A percentile compares a stretch with the other conserved stretches of the same genome.
These are phyloP conservation scores for Amphipyra tragopoginis DNA, from an alignment of 2,888 invertebrate genomes.

Conservation along the genomic window DNA sequence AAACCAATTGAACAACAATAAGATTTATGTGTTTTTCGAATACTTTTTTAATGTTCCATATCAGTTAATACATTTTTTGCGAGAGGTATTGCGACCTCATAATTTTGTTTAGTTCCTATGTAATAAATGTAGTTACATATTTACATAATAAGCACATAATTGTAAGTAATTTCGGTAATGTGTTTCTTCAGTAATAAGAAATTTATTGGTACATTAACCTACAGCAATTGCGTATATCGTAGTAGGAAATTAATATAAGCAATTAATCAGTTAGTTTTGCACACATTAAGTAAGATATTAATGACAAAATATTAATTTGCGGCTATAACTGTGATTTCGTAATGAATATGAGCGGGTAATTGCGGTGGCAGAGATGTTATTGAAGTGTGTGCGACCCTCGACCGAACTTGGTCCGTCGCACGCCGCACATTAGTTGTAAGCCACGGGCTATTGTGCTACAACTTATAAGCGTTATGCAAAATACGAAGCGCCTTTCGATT, in stretches of 20 bases:
- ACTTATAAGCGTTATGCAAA: conserved; percentile 86
- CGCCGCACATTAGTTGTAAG: conserved; percentile 72
- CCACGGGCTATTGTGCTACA: conserved; percentile 79
- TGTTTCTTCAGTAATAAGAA: conserved; percentile 22
- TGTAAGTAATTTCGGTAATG: conserved; percentile 21
- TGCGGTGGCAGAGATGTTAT: conserved; percentile 6
- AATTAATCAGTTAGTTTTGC: conserved; percentile 42
- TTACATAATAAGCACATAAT: conserved; percentile 45
- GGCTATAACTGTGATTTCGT: conserved; percentile 21
- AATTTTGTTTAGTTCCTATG: conserved; percentile 35
- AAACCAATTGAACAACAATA: conserved; percentile 84
- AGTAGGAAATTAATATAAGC: conserved; percentile 41
- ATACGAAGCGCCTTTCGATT: conserved; percentile 86
- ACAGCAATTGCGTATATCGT: conserved; percentile 17
- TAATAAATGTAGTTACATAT: conserved; percentile 21
- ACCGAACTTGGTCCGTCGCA: conserved; percentile 56
- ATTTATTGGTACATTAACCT: conserved; percentile 27
- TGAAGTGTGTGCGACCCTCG: conserved; percentile 55
- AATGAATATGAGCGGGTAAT: conserved; percentile 17
- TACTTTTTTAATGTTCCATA: conserved; percentile 72
- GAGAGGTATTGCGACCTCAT: conserved; percentile 14
- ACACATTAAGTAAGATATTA: conserved; percentile 32
- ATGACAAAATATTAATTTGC: conserved; percentile 39
- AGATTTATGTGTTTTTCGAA: conserved; percentile 86
- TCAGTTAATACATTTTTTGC: conserved; percentile 55